Evolutionary conservation across 2,797 vertebrate genomes (phyloP).

Genomic region (Orestias chungarensis): DNA sequence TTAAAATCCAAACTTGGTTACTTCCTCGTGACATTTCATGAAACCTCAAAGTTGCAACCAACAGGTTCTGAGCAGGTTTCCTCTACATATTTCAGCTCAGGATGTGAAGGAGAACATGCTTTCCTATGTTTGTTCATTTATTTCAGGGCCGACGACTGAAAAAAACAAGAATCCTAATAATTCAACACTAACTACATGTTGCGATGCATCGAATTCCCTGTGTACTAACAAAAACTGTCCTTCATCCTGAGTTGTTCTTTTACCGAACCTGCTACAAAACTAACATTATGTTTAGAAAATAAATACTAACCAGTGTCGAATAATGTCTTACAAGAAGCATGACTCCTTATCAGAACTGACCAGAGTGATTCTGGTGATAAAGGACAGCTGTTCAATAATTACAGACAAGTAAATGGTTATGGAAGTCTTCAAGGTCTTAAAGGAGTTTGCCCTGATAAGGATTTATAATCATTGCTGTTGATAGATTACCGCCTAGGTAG

Average conservation of each 20-base stretch:
- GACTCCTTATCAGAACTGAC: constrained; percentile 58
- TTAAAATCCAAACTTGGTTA: constrained; percentile 7
- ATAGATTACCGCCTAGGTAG: neutral
- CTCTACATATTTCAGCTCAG: constrained; percentile 54
- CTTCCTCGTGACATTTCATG: constrained; percentile 25
- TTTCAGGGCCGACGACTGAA: constrained; percentile 35
- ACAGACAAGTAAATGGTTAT: constrained; percentile 40
- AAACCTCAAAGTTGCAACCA: constrained; percentile 31
- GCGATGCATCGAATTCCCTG: constrained; percentile 36
- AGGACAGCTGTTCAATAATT: constrained; percentile 18
- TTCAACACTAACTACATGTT: constrained; percentile 18
- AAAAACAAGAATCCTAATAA: constrained; percentile 44
- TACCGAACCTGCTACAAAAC: constrained; percentile 50
- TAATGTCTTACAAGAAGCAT: constrained; percentile 30
- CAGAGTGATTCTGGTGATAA: constrained; percentile 27
- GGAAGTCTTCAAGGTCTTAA: constrained; percentile 2
- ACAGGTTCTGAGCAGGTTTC: constrained; percentile 16
- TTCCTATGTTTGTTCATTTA: constrained; percentile 30
- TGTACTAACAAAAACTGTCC: constrained; percentile 49
- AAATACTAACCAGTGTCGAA: constrained; percentile 31
- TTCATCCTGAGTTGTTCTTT: constrained; percentile 38
- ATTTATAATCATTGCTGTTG: constrained; percentile 11
- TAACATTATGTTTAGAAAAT: constrained; percentile 63
- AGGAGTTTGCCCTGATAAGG: constrained; percentile 24
- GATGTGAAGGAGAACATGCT: constrained; percentile 43